phyloP scores from a whole-genome alignment of 2,113 vertebrate genomes.

The Capreolus pygargus region DNA sequence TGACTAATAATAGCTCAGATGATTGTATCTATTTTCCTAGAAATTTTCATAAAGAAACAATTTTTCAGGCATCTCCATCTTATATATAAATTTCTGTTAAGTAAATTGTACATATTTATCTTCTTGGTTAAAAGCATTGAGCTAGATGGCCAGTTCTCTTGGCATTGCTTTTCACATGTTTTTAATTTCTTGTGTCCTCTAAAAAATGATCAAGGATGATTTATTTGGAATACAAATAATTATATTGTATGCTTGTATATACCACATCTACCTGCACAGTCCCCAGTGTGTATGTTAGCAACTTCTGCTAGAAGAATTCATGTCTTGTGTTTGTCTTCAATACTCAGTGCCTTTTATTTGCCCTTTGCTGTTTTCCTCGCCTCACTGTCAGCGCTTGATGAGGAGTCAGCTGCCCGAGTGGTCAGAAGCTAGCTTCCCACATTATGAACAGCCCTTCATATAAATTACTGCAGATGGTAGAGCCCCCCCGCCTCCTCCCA shows the following conservation, averaged over 20 bases:
- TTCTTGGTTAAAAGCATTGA: background rate
- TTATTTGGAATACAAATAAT: background rate
- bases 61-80: background rate
- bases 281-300: background rate
- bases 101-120: background rate
- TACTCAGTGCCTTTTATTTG: background rate
- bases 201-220: background rate
- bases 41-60: constrained; percentile 5
- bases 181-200: background rate
- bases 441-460: constrained; percentile 8
- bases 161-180: background rate
- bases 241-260: rapidly evolving
- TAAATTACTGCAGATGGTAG: constrained; percentile 39
- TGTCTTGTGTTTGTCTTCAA: background rate
- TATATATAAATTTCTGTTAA: constrained; percentile 9
- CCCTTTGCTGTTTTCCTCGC: background rate
- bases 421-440: background rate
- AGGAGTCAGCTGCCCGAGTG: background rate
- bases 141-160: background rate
- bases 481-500: background rate
- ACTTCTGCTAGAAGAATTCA: background rate
- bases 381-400: constrained; percentile 31
- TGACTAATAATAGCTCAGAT: background rate
- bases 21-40: constrained; percentile 26
- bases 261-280: background rate